phyloP scores from a whole-genome alignment of 2,113 vertebrate genomes.

The Gobiocypris rarus region DNA sequence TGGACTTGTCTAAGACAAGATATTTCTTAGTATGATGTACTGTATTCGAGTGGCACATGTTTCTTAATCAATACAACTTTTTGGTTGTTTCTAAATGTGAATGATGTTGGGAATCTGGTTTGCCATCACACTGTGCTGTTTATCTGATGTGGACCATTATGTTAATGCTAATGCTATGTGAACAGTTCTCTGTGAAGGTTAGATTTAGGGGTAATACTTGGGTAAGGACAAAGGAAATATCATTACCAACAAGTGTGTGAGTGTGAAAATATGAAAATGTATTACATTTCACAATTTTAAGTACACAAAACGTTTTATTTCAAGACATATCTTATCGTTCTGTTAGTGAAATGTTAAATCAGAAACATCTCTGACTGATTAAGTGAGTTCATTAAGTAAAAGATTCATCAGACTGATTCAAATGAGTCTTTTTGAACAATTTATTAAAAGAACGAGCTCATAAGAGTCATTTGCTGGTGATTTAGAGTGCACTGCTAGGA shows the following conservation, averaged over 20 bases:
- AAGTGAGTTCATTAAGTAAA: neutral
- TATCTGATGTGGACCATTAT: neutral
- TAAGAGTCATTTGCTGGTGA: neutral
- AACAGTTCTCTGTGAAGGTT: neutral
- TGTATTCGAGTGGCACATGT: neutral
- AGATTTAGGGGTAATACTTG: neutral
- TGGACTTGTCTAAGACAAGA: neutral
- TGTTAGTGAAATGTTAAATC: neutral
- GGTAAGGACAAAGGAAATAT: neutral
- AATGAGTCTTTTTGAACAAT: neutral
- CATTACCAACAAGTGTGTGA: neutral
- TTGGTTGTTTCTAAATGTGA: neutral
- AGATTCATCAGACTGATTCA: neutral
- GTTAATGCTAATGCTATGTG: neutral
- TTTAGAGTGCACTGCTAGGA: neutral
- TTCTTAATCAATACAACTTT: no score
- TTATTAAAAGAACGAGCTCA: neutral
- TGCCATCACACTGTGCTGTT: neutral
- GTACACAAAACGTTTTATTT: no score
- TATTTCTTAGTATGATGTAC: neutral
- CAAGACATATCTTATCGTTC: neutral
- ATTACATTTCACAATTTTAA: neutral
- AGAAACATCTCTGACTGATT: neutral
- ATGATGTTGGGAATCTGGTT: neutral
- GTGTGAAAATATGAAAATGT: neutral